Percentiles rank a stretch among this genome's conserved stretches.
Evolutionary conservation across 2,113 vertebrate species (phyloP).

Genomic region (Neotoma lepida): DNA sequence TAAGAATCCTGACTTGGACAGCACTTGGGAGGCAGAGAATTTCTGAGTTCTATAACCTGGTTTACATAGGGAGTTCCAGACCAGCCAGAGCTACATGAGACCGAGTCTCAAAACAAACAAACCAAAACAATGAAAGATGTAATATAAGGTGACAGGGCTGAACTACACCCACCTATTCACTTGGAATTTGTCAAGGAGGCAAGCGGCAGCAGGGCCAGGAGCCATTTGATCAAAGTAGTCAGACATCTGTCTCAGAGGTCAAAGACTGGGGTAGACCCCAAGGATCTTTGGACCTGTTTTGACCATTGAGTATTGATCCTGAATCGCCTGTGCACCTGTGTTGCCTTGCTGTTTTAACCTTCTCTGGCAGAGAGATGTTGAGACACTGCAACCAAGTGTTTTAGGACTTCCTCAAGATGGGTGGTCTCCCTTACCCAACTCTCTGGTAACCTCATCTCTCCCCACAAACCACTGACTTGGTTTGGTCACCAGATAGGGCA

Average conservation of each 20-base stretch:
- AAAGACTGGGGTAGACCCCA: not conserved
- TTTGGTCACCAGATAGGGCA: not conserved
- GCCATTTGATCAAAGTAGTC: not conserved
- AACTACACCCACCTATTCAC: not conserved
- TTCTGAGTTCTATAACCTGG: not conserved
- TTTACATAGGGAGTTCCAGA: not conserved
- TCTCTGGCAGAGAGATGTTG: not conserved
- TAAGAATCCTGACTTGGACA: not conserved
- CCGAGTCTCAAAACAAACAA: not conserved
- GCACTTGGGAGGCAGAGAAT: not conserved
- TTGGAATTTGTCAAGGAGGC: not conserved
- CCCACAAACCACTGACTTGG: not conserved
- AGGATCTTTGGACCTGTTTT: not conserved
- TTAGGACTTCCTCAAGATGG: not conserved
- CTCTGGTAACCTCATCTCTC: not conserved
- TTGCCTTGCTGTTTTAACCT: conserved; percentile 14
- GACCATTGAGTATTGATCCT: not conserved
- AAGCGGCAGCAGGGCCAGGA: not conserved
- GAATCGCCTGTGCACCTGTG: conserved; percentile 16
- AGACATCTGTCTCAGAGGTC: not conserved
- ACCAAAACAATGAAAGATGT: not conserved
- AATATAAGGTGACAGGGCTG: not conserved
- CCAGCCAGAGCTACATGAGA: not conserved
- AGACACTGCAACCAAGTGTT: not conserved
- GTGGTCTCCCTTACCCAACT: not conserved